These are phyloP conservation scores for Vireo altiloquus DNA, from an alignment of 2,113 vertebrate genomes.

Conservation along the genomic window DNA sequence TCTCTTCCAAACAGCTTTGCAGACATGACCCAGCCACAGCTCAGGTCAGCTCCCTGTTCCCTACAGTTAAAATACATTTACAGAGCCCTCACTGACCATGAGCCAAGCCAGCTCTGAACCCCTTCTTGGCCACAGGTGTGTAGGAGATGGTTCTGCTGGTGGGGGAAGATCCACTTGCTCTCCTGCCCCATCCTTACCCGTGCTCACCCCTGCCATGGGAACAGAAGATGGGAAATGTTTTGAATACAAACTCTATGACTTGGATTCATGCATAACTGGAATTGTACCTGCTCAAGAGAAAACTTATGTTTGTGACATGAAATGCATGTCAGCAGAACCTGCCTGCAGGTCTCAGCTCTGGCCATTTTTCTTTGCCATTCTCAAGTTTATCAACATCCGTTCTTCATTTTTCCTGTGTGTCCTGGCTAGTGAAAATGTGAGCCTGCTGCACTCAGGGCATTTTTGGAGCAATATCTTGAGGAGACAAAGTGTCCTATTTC, in stretches of 20 bases:
- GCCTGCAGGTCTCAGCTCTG: neutral
- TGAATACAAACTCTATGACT: neutral
- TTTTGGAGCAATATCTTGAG: neutral
- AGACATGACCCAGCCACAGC: neutral
- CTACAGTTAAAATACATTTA: neutral
- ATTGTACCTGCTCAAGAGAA: neutral
- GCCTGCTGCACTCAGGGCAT: neutral
- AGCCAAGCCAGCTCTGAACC: neutral
- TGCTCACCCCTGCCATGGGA: neutral
- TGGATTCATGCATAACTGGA: neutral
- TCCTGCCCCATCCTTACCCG: neutral
- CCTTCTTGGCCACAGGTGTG: neutral
- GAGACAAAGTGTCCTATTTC: neutral
- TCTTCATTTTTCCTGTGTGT: neutral
- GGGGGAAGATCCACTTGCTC: neutral
- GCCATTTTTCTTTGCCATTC: neutral
- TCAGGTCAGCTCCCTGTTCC: neutral
- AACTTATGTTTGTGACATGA: neutral
- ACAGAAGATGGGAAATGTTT: neutral
- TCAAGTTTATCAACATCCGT: neutral
- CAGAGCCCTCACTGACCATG: fast-evolving
- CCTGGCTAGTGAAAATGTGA: neutral
- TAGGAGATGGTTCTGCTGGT: neutral
- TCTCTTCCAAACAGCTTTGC: neutral
- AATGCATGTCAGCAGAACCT: neutral